Evolutionary conservation across 2,113 vertebrate species (phyloP).

Genomic region (Lanius ludovicianus): DNA sequence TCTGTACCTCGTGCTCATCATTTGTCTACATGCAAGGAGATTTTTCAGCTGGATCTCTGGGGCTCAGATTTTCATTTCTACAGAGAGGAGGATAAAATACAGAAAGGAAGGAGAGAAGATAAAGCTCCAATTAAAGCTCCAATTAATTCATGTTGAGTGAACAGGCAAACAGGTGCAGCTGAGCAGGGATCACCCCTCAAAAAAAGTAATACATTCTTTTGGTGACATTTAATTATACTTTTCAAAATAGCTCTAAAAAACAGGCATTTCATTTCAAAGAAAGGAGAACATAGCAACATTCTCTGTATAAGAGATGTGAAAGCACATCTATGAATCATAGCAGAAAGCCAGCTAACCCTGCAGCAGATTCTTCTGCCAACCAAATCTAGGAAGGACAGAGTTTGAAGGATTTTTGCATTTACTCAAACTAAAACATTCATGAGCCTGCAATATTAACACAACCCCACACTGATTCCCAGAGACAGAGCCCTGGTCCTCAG

Average conservation of each 20-base stretch:
- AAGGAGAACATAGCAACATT: neutral
- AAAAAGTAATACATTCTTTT: neutral
- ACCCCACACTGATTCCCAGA: neutral
- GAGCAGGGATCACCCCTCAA: neutral
- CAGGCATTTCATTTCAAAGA: neutral
- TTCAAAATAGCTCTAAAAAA: slow-evolving; percentile 23
- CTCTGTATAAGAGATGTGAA: neutral
- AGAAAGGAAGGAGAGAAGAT: neutral
- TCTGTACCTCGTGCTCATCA: neutral
- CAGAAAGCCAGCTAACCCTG: neutral
- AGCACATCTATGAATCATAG: neutral
- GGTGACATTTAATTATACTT: slow-evolving; percentile 15
- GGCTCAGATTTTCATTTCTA: neutral
- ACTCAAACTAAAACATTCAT: slow-evolving; percentile 39
- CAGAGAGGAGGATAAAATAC: neutral
- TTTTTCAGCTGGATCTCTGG: neutral
- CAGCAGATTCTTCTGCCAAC: neutral
- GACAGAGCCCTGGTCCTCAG: neutral
- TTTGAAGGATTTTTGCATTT: slow-evolving; percentile 34
- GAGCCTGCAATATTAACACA: slow-evolving; percentile 25
- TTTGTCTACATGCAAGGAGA: neutral
- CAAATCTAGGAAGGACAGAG: neutral
- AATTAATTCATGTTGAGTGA: neutral
- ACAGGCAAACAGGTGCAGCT: neutral
- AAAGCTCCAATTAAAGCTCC: no score